phyloP scores from a whole-genome alignment of 2,888 invertebrate genomes.

The Netelia inedita region DNA sequence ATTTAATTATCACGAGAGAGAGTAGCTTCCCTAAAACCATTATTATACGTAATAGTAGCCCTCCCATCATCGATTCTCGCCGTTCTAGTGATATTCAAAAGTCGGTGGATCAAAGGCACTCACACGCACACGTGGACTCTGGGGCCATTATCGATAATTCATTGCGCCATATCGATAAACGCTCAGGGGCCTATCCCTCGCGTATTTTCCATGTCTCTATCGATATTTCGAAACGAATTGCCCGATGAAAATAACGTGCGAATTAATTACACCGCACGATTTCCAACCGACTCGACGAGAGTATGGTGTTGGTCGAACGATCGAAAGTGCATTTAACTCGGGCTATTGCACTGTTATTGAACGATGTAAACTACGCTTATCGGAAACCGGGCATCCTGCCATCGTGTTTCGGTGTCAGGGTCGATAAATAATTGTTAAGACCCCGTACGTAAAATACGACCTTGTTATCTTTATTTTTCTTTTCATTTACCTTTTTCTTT shows the following conservation, averaged over 20 bases:
- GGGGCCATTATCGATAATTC: constrained; percentile 63
- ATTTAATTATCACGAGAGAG: constrained; percentile 73
- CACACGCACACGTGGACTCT: constrained; percentile 62
- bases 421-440: constrained; percentile 42
- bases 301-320: constrained; percentile 5
- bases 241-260: constrained; percentile 6
- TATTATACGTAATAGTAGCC: neutral
- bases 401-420: neutral
- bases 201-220: constrained; percentile 26
- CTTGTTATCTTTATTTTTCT: constrained; percentile 65
- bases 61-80: neutral
- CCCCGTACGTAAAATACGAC: constrained; percentile 67
- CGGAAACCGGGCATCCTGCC: neutral
- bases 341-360: neutral
- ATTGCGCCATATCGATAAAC: constrained; percentile 74
- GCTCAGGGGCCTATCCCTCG: constrained; percentile 64
- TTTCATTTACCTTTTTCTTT: neutral
- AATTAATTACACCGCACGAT: neutral
- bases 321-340: neutral
- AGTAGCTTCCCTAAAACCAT: constrained; percentile 44
- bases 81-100: constrained; percentile 59
- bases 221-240: neutral
- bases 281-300: constrained; percentile 26
- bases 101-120: constrained; percentile 43
- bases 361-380: neutral